Percentiles rank a stretch among this genome's conserved stretches.
Conservation (phyloP, 2,797 vertebrate genomes). For the Erpetoichthys calabaricus region DNA sequence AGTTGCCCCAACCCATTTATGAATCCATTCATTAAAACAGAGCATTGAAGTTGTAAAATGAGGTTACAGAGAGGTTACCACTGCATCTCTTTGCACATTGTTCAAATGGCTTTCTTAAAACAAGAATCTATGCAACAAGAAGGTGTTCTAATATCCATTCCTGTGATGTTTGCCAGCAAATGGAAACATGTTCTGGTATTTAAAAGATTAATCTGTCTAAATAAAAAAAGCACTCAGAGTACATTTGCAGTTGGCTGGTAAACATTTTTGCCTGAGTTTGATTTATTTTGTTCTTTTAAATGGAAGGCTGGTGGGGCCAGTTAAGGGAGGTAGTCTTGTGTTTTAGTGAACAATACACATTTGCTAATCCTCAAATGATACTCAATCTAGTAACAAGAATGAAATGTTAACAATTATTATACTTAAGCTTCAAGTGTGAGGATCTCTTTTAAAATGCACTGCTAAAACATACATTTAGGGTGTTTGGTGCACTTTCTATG, state of each 20-base stretch:
- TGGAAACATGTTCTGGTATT: not conserved
- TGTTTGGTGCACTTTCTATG: slow-evolving; percentile 33
- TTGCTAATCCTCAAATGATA: not conserved
- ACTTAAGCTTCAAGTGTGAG: slow-evolving; percentile 65
- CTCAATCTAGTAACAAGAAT: not conserved
- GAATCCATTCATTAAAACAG: slow-evolving; percentile 52
- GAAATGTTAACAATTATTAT: slow-evolving; percentile 28
- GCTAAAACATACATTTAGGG: slow-evolving; percentile 62
- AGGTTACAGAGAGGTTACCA: slow-evolving; percentile 46
- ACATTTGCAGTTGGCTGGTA: slow-evolving; percentile 1
- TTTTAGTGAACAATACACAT: too few relatives aligned
- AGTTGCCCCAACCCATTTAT: slow-evolving; percentile 46
- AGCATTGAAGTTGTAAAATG: slow-evolving; percentile 48
- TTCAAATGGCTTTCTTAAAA: not conserved
- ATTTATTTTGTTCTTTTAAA: too few relatives aligned
- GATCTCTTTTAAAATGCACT: slow-evolving; percentile 59
- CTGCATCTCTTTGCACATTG: slow-evolving; percentile 12
- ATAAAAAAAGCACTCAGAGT: not conserved
- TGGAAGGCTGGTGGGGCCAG: too few relatives aligned
- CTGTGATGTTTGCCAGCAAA: not conserved
- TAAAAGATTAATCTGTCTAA: not conserved
- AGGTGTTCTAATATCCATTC: not conserved
- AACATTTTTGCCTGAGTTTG: not conserved
- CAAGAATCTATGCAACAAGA: not conserved
- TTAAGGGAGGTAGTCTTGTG: too few relatives aligned